Evolutionary conservation across 2,797 vertebrate genomes (phyloP).

Genomic region (Tolypeutes matacus): DNA sequence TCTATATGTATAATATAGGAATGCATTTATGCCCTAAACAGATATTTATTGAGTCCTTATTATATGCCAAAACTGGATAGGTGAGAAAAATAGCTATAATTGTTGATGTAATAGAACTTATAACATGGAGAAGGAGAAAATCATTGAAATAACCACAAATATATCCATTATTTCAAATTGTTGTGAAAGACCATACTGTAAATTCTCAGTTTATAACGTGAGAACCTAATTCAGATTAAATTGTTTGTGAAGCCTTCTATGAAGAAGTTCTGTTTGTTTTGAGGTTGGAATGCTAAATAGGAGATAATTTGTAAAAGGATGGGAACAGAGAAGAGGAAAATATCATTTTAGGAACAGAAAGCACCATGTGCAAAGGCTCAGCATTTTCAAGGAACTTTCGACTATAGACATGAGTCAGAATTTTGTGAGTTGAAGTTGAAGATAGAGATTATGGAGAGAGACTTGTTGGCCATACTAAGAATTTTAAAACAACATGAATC

Average conservation of each 20-base stretch:
- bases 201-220: neutral
- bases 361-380: neutral
- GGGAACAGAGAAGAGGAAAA: neutral
- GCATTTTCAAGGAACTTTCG: neutral
- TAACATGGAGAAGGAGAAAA: neutral
- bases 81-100: neutral
- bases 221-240: neutral
- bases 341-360: neutral
- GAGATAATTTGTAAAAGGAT: neutral
- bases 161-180: neutral
- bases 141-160: neutral
- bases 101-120: neutral
- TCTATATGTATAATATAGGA: neutral
- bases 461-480: neutral
- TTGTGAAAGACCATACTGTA: neutral
- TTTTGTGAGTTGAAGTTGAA: neutral
- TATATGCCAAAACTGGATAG: neutral
- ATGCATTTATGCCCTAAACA: neutral
- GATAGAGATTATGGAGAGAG: neutral
- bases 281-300: neutral
- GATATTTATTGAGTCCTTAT: neutral
- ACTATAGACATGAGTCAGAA: neutral
- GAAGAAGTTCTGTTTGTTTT: constrained; percentile 17
- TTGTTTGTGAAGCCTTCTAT: neutral
- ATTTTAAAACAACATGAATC: neutral